Base-by-base conservation (phyloP, 2,113 vertebrate genomes). In the Sorex fumeus region DNA sequence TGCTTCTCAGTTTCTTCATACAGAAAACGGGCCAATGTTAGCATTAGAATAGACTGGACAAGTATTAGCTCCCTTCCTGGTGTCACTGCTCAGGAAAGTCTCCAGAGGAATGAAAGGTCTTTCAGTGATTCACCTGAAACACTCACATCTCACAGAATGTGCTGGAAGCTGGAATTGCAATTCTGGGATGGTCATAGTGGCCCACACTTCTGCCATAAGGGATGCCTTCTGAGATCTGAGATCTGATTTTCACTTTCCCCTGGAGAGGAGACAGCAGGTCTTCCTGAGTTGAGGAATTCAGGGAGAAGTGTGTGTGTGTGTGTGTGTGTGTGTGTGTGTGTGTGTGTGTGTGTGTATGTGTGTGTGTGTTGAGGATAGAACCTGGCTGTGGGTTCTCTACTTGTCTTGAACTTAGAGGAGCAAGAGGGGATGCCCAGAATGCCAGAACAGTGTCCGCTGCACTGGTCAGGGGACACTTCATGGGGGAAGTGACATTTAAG, bases 91-190 rank as follows among this genome's bases (percentile, higher is more conserved):
- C n/a, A 30, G 28, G 84, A 76, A 93, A 87, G 64, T 72, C 21
- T 19, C 84, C 19, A 45, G 50, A 86, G 86, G 53, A 93, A 74
- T 75, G 36, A 70, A 92, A 45, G 7, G 3, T 60, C 79, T 94
- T 93, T 72, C 71, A 95, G 34, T 9, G 16, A 23, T 70, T 74
- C 23, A 10, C 64, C 60, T 80, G 43, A 45, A 60, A 64, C 74
- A 8, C 32, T 30, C 15, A 1, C n/a, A 60, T 21, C n/a, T 87
- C 47, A n/a, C 45, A 34, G 77, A 67, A 47, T 15, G 70, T 23
- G 69, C 28, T 2, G 0, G 16, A 45, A 81, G 13, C 25, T 43
- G 40, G 27, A 16, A 25, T 27, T 34, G 16, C 47, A 28, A 64
- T 50, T 83, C 80, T 62, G 84, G 80, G 62, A 27, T 9, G 34